Percentiles rank a stretch among this genome's conserved stretches.
Evolutionary conservation across 2,888 invertebrate genomes (phyloP).

Genomic region (Euproctis similis): DNA sequence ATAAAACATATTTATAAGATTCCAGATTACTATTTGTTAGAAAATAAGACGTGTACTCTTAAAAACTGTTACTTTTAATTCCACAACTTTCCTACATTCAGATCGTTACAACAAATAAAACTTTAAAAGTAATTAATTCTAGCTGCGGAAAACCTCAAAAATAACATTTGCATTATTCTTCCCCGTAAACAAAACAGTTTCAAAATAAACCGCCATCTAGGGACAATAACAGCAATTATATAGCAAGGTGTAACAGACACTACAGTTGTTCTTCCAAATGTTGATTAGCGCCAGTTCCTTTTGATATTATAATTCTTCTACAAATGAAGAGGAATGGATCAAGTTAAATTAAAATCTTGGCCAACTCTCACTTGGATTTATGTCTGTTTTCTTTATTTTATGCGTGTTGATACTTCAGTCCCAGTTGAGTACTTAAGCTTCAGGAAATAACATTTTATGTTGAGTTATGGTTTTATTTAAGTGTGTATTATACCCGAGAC

Average conservation of each 20-base stretch:
- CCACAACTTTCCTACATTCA: too few species aligned
- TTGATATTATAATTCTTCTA: slow-evolving; percentile 42
- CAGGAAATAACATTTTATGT: too few species aligned
- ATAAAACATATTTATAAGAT: too few species aligned
- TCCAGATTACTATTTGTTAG: too few species aligned
- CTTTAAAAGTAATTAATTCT: neutral
- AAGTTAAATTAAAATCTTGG: slow-evolving; percentile 72
- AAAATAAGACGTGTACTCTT: too few species aligned
- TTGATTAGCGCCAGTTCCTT: slow-evolving; percentile 17
- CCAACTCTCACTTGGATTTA: slow-evolving; percentile 46
- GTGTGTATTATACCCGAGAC: too few species aligned
- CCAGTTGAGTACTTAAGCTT: too few species aligned
- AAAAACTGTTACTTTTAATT: too few species aligned
- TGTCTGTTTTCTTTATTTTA: too few species aligned
- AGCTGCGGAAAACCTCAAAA: neutral
- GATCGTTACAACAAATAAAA: too few species aligned
- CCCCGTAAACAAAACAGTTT: slow-evolving; percentile 13
- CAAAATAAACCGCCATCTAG: slow-evolving; percentile 12
- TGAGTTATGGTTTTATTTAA: too few species aligned
- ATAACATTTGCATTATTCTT: slow-evolving; percentile 6
- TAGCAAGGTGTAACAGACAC: slow-evolving; percentile 14
- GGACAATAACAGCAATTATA: slow-evolving; percentile 14
- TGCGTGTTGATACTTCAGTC: too few species aligned
- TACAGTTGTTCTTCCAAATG: slow-evolving; percentile 15
- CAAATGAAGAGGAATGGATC: slow-evolving; percentile 69